Evolutionary conservation across 2,797 vertebrate species (phyloP), one percentile per base, ranked within the genome.

Genomic region (Diglossa cyanea): DNA sequence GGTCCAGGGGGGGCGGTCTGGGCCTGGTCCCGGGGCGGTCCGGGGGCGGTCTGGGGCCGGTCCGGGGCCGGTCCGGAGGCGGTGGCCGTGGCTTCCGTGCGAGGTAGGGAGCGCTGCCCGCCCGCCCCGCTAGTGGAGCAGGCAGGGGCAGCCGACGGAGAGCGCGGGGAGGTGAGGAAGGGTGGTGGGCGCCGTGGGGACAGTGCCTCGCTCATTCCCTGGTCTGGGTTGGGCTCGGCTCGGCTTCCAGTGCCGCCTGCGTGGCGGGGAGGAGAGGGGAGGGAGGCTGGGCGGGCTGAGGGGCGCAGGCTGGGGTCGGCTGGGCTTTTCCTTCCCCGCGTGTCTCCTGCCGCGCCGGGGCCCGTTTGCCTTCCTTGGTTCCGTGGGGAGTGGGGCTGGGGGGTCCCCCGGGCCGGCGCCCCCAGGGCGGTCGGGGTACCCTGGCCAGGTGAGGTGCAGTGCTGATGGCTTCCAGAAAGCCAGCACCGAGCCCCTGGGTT

Each of bases 401-500:
- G 25, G 17, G 2, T 4, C 10, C 13, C 9, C 31, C 6, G 6
- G 44, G 13, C 17, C 35, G 15, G 26, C 11, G 24, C 9, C 50
- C 17, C 9, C 37, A 1, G 24, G 28, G 7, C 42, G 11, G 25
- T 6, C 47, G 1, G 33, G 51, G 20, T 54, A 54, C 39, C 14
- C 24, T 8, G 14, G 33, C 31, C 67, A 17, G 72, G 39, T 44
- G 15, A 17, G 61, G 3, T 25, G 30, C 33, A 1, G 58, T 17
- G 48, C 84, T 20, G 48, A 1, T 4, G 9, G 44, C 20, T 72
- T n/a, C 44, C 37, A 2, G 3, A 11, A 33, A 33, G 6, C 8
- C 21, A 8, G 0, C 35, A 5, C 8, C 30, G 30, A 4, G 4
- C 24, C 6, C 19, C 16, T 3, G 10, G 26, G 8, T 54, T 51